phyloP scores from a whole-genome alignment of 1,140 invertebrate genomes.

The Orchesella cincta region DNA sequence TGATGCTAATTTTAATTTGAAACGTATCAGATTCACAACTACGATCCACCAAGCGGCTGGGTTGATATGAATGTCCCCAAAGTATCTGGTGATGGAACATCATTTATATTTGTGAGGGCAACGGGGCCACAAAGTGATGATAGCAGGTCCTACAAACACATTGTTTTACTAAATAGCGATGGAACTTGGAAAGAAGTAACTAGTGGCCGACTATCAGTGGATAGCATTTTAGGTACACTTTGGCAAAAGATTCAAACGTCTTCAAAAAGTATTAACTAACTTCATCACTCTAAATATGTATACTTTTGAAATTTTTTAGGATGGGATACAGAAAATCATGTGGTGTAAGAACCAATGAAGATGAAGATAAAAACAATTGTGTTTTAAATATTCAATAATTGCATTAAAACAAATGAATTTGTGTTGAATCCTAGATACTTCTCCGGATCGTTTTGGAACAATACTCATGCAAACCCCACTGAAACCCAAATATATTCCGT shows the following conservation, averaged over 20 bases:
- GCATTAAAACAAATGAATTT: no score
- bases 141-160: conserved; percentile 65
- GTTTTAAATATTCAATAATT: no score
- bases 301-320: conserved; percentile 72
- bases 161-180: conserved; percentile 63
- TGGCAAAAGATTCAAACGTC: no score
- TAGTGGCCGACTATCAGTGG: conserved; percentile 73
- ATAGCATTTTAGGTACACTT: neutral
- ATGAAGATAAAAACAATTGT: no score
- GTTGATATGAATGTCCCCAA: conserved; percentile 64
- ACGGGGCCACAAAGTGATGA: conserved; percentile 56
- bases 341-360: conserved; percentile 66
- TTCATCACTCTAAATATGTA: no score
- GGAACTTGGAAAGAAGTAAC: conserved; percentile 65
- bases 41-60: conserved; percentile 66
- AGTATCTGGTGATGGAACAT: conserved; percentile 61
- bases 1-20: no score
- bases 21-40: conserved; percentile 10
- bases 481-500: conserved; percentile 56
- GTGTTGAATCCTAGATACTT: conserved; percentile 61
- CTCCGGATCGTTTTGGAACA: conserved; percentile 53
- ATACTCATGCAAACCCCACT: conserved; percentile 52
- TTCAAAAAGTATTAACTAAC: no score
- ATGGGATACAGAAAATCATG: conserved; percentile 70
- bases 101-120: conserved; percentile 54